Conservation (phyloP, 2,888 invertebrate genomes). For the Acholoe squamosa region DNA sequence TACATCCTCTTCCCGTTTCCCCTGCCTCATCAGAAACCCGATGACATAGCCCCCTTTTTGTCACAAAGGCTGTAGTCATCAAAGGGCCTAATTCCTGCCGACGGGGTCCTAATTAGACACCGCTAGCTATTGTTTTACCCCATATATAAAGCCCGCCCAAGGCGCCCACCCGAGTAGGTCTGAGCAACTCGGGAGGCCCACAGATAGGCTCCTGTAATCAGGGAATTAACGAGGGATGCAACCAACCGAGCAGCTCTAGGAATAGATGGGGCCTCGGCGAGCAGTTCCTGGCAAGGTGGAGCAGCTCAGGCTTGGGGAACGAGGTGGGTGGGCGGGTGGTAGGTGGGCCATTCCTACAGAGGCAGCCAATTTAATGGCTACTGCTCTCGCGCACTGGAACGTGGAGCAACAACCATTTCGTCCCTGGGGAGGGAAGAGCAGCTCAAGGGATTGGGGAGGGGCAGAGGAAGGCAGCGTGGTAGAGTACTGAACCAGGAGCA, state of each 20-base stretch:
- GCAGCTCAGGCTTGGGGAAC: not conserved
- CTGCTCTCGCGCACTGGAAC: slow-evolving; percentile 42
- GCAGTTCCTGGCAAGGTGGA: slow-evolving; percentile 12
- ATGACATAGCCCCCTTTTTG: slow-evolving; percentile 42
- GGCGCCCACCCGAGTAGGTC: slow-evolving; percentile 23
- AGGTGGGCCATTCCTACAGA: slow-evolving; percentile 35
- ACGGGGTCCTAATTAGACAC: slow-evolving; percentile 55
- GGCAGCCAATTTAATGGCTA: slow-evolving; percentile 50
- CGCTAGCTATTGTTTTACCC: slow-evolving; percentile 26
- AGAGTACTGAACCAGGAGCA: no score
- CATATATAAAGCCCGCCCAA: slow-evolving; percentile 23
- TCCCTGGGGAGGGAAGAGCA: slow-evolving; percentile 26
- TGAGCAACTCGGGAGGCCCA: not conserved
- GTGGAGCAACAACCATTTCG: slow-evolving; percentile 43
- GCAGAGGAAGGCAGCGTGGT: no score
- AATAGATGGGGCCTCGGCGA: slow-evolving; percentile 29
- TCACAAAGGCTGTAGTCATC: slow-evolving; percentile 13
- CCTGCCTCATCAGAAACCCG: not conserved
- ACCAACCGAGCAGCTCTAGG: slow-evolving; percentile 50
- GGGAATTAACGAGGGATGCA: slow-evolving; percentile 50
- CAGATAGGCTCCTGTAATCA: slow-evolving; percentile 48
- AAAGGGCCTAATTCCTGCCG: slow-evolving; percentile 51
- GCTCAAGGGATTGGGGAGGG: not conserved
- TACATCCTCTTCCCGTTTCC: not conserved
- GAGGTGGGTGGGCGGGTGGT: not conserved